Conservation (phyloP, 2,888 invertebrate genomes). For the Blastobasis adustella region DNA sequence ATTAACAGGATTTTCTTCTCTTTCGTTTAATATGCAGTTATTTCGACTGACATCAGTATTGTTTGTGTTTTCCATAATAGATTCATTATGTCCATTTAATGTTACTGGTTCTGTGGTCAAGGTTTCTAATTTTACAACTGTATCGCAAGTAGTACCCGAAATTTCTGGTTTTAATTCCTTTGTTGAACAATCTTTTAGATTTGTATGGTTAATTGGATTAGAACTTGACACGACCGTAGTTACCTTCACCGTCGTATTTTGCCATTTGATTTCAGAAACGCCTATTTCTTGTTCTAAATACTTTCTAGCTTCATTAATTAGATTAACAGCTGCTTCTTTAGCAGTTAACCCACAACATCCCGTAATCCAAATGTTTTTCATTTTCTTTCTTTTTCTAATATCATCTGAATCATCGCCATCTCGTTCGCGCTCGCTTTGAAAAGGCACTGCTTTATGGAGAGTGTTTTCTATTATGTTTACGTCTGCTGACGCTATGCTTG, state of each 20-base stretch:
- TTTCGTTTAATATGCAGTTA: no score
- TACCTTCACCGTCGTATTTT: constrained; percentile 11
- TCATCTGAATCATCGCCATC: constrained; percentile 81
- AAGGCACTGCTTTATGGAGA: constrained; percentile 86
- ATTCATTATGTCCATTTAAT: neutral
- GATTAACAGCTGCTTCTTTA: constrained; percentile 84
- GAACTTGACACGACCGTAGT: neutral
- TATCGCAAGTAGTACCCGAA: no score
- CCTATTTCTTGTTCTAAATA: constrained; percentile 84
- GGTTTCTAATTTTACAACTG: no score
- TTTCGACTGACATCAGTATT: no score
- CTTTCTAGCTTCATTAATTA: constrained; percentile 86
- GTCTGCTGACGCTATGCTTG: constrained; percentile 85
- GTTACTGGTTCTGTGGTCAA: no score
- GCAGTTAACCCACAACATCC: constrained; percentile 88
- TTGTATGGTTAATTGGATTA: no score
- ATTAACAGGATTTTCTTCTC: no score
- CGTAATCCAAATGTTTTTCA: constrained; percentile 84
- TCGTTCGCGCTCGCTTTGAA: constrained; percentile 86
- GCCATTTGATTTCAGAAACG: constrained; percentile 81
- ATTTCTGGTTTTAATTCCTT: no score
- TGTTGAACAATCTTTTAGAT: no score
- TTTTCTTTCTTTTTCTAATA: constrained; percentile 78
- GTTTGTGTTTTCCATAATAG: neutral
- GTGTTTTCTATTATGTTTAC: constrained; percentile 82